Evolutionary conservation across 2,888 invertebrate genomes (phyloP), one percentile per base, ranked within the genome.

Genomic region (Sicus ferrugineus): DNA sequence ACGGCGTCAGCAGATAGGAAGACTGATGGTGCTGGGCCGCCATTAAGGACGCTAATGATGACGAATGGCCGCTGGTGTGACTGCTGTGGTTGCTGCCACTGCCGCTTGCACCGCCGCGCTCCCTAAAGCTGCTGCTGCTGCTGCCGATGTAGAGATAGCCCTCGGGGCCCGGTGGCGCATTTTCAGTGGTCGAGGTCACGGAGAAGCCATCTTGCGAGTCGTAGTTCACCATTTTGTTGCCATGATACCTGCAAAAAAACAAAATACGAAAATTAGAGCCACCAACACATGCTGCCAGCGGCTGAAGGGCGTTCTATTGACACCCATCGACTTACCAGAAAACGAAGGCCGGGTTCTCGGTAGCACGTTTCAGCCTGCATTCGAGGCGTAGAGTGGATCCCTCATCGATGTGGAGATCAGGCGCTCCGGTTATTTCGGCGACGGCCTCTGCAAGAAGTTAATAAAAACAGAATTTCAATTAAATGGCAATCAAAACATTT

Each of bases 211-310:
- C 89, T 87, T 90, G 92, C 61, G 90, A 82, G 83, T 94, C 93
- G 80, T 93, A 94, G 85, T 94, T 94, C 80, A 94, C 93, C 93
- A 94, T 93, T 76, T 92, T 87, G 78, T 91, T 91, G 80, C 92
- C 91, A 81, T 93, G 93, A 85, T 93, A 94, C 94, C 94, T 85
- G 58, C 31, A 61, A 52, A 19, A 52, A 1, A 21, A n/a, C 1
- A 4, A 2, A 23, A 6, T 23, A 19, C 7, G 23, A 5, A 5
- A 23, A 52, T 23, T 19, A 26, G 21, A 4, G 26, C 6, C 2
- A 23, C 19, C 9, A 4, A 6, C 3, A 1, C 21, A n/a, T n/a
- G n/a, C n/a, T n/a, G n/a, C n/a, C n/a, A n/a, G 52, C 52, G 6
- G 11, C 7, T 16, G 2, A 3, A 28, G 11, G 3, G 56, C 56